phyloP scores from a whole-genome alignment of 92 coral and sea anemone genomes.

The Galaxea fascicularis region DNA sequence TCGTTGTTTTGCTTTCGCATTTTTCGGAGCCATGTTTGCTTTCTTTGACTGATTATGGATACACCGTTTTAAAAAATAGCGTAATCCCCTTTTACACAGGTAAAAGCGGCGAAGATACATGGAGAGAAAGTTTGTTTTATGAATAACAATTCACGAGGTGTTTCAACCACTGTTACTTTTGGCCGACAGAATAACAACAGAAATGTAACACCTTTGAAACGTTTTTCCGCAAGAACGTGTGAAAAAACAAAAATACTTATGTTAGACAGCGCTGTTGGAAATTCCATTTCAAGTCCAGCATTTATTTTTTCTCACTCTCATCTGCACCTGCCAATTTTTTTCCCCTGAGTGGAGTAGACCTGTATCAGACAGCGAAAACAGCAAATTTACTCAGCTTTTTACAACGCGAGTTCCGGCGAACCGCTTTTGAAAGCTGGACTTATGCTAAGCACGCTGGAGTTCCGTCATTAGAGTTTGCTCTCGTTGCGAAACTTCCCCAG shows the following conservation, averaged over 20 bases:
- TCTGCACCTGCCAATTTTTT: background rate
- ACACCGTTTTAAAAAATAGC: background rate
- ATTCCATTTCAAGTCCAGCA: too few relatives aligned
- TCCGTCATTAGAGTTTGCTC: background rate
- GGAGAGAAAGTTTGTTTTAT: background rate
- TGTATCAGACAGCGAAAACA: background rate
- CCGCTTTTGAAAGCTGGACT: background rate
- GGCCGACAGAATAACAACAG: background rate
- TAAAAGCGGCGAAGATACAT: background rate
- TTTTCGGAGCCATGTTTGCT: background rate
- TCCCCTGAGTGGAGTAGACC: constrained; percentile 12
- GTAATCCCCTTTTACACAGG: background rate
- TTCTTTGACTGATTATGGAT: background rate
- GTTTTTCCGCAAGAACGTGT: too few relatives aligned
- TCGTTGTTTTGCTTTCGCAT: constrained; percentile 1
- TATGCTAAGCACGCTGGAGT: background rate
- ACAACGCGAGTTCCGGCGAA: background rate
- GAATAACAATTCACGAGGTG: background rate
- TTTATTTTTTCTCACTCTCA: too few relatives aligned
- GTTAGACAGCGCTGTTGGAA: too few relatives aligned
- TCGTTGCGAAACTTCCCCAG: background rate
- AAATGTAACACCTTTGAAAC: background rate
- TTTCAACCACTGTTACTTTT: too few relatives aligned
- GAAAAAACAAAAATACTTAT: too few relatives aligned
- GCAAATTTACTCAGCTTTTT: constrained; percentile 23